These are phyloP conservation scores for Psophia crepitans DNA, from an alignment of 2,113 vertebrate species.

Conservation along the genomic window DNA sequence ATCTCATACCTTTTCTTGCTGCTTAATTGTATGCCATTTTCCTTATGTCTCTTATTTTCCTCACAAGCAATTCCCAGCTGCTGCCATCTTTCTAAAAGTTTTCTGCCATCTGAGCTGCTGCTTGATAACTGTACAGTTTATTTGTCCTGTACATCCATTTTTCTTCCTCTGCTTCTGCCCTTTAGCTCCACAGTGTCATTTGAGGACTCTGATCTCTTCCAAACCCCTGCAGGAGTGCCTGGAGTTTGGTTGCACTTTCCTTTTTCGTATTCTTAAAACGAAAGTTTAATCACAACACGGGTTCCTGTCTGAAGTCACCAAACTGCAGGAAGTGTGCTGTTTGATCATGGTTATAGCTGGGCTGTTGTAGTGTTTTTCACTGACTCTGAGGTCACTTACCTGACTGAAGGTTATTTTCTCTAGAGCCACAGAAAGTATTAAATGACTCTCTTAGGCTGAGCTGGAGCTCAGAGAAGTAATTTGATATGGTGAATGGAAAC, in stretches of 20 bases:
- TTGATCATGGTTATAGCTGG: neutral
- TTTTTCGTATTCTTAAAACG: neutral
- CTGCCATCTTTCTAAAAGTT: neutral
- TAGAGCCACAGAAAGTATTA: neutral
- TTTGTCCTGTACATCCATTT: neutral
- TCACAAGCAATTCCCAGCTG: neutral
- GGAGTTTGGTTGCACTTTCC: neutral
- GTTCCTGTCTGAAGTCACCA: neutral
- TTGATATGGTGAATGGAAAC: neutral
- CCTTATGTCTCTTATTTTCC: neutral
- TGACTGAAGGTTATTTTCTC: neutral
- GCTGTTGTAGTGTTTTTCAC: neutral
- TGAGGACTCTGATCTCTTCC: neutral
- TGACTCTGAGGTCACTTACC: neutral
- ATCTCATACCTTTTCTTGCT: neutral
- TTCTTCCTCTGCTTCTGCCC: neutral
- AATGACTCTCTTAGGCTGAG: neutral
- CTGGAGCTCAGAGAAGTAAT: neutral
- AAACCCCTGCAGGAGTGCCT: neutral
- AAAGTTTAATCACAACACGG: neutral
- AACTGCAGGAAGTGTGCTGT: neutral
- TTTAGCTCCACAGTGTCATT: neutral
- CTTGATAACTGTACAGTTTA: neutral
- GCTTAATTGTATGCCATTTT: neutral
- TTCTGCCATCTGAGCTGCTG: neutral